Evolutionary conservation across 2,113 vertebrate genomes (phyloP), one percentile per base, ranked within the genome.

Genomic region (Tupaia chinensis): DNA sequence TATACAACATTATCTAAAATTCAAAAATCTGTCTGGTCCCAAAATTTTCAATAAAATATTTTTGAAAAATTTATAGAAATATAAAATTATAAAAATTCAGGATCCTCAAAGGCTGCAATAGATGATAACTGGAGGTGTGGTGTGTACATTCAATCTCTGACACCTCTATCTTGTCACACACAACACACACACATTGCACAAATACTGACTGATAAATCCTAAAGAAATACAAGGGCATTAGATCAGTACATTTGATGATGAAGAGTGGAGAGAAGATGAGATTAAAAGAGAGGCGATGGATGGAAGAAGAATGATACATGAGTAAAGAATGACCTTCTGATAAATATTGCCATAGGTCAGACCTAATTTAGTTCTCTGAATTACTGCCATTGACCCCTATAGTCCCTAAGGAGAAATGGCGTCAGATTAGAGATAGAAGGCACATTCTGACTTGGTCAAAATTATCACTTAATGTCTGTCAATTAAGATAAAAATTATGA

Each of bases 1-100:
- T 54, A 22, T 74, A 54, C 15, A 58, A 5, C 3, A 29, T 70
- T 34, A 60, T 73, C 44, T 82, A 77, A 69, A 78, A 15, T 34
- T 78, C 65, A 63, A 4, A 69, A 69, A 73, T 27, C 32, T 78
- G 58, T 27, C 15, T 92, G 29, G 8, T 25, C 10, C 29, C 25
- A 80, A 90, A 13, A 78, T 70, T 96, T 96, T 79, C 23, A 66
- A 58, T n/a, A 65, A 81, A 85, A 66, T 4, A 69, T 9, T 87
- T 44, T 44, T 44, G 44, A 44, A 44, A 44, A 44, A 4, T 44
- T 44, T 44, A 44, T 44, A 44, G 44, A 44, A 44, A 2, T 79
- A 60, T 87, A 34, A 82, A 13, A 53, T 61, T 69, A 10, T n/a
- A 89, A 22, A 87, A 82, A 89, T 73, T 61, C 29, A 25, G 1